Evolutionary conservation across 2,888 invertebrate species (phyloP), one percentile per base, ranked within the genome.

Genomic region (Zeuzera pyrina): DNA sequence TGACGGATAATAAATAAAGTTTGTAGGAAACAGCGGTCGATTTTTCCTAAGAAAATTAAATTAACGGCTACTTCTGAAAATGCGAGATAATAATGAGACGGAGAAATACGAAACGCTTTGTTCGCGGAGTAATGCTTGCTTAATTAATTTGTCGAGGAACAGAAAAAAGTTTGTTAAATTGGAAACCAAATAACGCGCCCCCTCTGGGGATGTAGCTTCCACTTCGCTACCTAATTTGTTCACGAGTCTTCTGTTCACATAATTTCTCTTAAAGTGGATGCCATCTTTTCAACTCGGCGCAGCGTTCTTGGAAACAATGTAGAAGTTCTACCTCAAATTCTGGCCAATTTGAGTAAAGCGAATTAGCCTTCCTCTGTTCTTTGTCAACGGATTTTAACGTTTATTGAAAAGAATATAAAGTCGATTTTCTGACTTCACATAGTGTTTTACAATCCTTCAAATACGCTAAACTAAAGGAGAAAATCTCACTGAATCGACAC

Each of bases 161-260:
- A n/a, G n/a, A n/a, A n/a, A n/a, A n/a, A n/a, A n/a, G n/a, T n/a
- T n/a, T n/a, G n/a, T n/a, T n/a, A n/a, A n/a, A n/a, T n/a, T n/a
- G n/a, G n/a, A n/a, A n/a, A n/a, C n/a, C 52, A 62, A 64, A 62
- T 61, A 67, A 65, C 51, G 56, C 43, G 42, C 42, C 39, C 44
- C 33, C 55, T 47, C 54, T 42, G 35, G 52, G 47, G 59, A 54
- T 48, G 52, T 47, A 49, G 23, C 21, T 44, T 52, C 51, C 49
- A 54, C 55, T 62, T 47, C 45, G 36, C 50, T 49, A 51, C 48
- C 59, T 68, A 63, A 70, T 67, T 69, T 64, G 63, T 63, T 57
- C 49, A 52, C 55, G 57, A 70, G 63, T 62, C 65, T 54, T 54
- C 51, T 54, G 53, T 60, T 59, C 61, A 57, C 57, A 60, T 62